Evolutionary conservation across 2,113 vertebrate species (phyloP), one percentile per base, ranked within the genome.

Genomic region (Sardina pilchardus): DNA sequence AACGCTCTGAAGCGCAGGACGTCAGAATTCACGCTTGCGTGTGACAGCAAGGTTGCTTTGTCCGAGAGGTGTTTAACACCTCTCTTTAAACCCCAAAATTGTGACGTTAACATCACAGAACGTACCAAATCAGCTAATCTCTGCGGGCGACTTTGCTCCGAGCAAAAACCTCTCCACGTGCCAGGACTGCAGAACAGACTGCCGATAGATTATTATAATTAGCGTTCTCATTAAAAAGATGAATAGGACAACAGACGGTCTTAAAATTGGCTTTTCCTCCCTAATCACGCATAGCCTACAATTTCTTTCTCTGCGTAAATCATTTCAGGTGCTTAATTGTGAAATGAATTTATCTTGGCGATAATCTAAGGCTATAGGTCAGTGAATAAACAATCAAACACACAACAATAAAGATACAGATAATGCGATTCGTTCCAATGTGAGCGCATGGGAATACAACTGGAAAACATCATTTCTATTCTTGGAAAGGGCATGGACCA

Each of bases 21-120:
- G 93, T 94, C 92, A 93, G 88, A 87, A 86, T 88, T 90, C 90
- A 93, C 94, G 94, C 92, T 21, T 92, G 91, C 94, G 93, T 92
- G 90, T 89, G 92, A 90, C 89, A 59, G 56, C 24, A 85, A 89
- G 90, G 83, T 85, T 86, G 89, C 87, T 89, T 21, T 80, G 88
- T 82, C 44, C 87, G 86, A 91, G 90, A 90, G 88, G 85, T 85
- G 90, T 78, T 89, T 43, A 80, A 30, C 67, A 83, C 83, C 82
- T 82, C 45, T 71, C 84, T 83, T 53, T 81, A 53, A 86, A 86
- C 81, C 71, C 30, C 30, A 30, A 75, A 78, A 78, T 36, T 36
- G 71, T 78, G 71, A 78, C 71, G 71, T 78, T 78, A 75, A 78
- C 71, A 78, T 78, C 30, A 17, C 71, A 78, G 71, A 78, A 78